Base-by-base conservation (phyloP, 1,140 invertebrate species). In the Drosophila arizonae region DNA sequence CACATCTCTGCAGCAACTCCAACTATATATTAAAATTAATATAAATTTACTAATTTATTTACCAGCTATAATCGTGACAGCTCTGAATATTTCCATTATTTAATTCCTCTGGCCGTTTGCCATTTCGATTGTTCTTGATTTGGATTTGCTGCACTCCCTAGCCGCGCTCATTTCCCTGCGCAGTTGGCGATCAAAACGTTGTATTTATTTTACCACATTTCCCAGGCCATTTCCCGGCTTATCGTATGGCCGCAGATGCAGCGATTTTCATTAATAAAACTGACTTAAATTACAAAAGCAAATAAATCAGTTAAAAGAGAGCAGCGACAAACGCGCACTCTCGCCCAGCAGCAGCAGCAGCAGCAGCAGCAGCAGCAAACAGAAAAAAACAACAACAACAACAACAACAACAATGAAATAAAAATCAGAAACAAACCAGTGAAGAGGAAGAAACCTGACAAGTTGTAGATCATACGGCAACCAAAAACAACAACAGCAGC, bases 231-330 rank as follows among this genome's bases (percentile, higher is more conserved):
- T 71, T 65, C 62, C 68, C 61, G 56, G 43, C 41, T 51, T 45
- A 33, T 11, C 17, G 57, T 33, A 8, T 15, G 21, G 17, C 24
- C 48, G 43, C 48, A 39, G 26, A 24, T 41, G 21, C 65, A 55
- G 57, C 64, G 73, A 69, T 79, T 76, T 79, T 72, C 77, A 79
- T 79, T 79, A 76, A 79, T 76, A 79, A 79, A 79, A 79, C 60
- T 72, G 73, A 72, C 77, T 72, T 76, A 64, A 72, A 79, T 76
- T 65, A 79, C 61, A 69, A 72, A 79, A 62, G 62, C 64, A 72
- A 79, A 79, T 79, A 78, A 78, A 78, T 78, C 76, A 78, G 65
- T 65, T 65, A 21, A 57, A 74, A 62, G 39, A 69, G 62, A 70
- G 65, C 43, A 67, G 17, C 54, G 45, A 13, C 45, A 50, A 43